Evolutionary conservation across 1,140 invertebrate species (phyloP), one percentile per base, ranked within the genome.

Genomic region (Solenopsis fugax): DNA sequence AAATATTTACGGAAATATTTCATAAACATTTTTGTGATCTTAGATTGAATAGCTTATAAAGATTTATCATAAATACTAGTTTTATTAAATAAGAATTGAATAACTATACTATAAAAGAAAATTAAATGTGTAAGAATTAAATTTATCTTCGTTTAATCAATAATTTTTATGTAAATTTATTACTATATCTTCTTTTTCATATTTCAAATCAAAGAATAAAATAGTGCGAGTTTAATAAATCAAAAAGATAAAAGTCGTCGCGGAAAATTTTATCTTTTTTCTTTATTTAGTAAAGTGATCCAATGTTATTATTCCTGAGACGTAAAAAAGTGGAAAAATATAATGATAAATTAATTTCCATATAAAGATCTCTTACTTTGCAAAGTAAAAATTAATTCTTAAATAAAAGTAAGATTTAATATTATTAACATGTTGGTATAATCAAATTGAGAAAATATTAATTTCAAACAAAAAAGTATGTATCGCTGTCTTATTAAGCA

Each of bases 301-400:
- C 6, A 64, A 34, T 34, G 34, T 65, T 65, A 65, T 9, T 41
- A 7, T 1, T 65, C 7, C 34, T 65, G 34, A 37, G 18, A 37
- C n/a, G 2, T 60, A 0, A 41, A 37, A 41, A 65, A 65, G 6
- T 21, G 4, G 4, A 21, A 65, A 62, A 12, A 41, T 29, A 41
- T 65, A n/a, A n/a, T 65, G 4, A 13, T 13, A 62, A 65, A 65
- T 18, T 65, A 41, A 41, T 65, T 65, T 65, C 10, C 9, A 62
- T 41, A 65, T 29, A 41, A 12, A 50, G 18, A 34, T 64, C 16
- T 37, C 3, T 65, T 4, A 37, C 4, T 65, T 3, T 18, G n/a
- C 6, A 64, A 64, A 64, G 62, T 34, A 64, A 21, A 64, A 34
- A 34, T 16, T 62, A 34, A 62, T 62, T 62, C 60, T 16, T 62